These are phyloP conservation scores for Squalus acanthias DNA, from an alignment of 2,797 vertebrate genomes.

Conservation along the genomic window DNA sequence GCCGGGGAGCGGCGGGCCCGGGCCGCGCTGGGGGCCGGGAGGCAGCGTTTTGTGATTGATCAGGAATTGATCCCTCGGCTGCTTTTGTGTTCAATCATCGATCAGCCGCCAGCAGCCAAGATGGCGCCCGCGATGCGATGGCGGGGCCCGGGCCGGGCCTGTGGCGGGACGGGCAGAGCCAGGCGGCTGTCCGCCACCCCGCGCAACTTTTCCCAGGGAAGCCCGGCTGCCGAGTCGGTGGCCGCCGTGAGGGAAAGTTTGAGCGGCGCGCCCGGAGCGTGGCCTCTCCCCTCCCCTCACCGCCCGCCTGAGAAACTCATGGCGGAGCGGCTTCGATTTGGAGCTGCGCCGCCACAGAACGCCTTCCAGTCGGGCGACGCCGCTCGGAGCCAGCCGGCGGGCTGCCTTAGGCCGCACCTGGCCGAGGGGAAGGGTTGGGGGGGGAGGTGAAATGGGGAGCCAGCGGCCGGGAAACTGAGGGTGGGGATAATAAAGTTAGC, in stretches of 20 bases:
- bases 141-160: slow-evolving; percentile 48
- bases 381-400: neutral
- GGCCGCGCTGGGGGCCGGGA: slow-evolving; percentile 56
- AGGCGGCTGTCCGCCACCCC: neutral
- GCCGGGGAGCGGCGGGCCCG: slow-evolving; percentile 47
- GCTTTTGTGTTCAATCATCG: slow-evolving; percentile 82
- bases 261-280: neutral
- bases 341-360: neutral
- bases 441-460: neutral
- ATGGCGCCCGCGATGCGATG: slow-evolving; percentile 46
- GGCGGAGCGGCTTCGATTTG: slow-evolving; percentile 8
- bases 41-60: slow-evolving; percentile 68
- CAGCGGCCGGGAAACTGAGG: neutral
- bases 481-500: slow-evolving; percentile 56
- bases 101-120: slow-evolving; percentile 62
- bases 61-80: slow-evolving; percentile 87
- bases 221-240: neutral
- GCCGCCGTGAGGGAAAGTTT: slow-evolving; percentile 8
- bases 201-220: neutral
- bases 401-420: neutral
- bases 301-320: neutral
- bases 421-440: neutral
- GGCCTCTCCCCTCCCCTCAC: neutral
- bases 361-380: neutral
- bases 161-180: slow-evolving; percentile 37